A percentile compares a stretch with the other conserved stretches of the same genome.
These are phyloP conservation scores for Myotis lucifugus DNA, from an alignment of 2,113 vertebrate species.

Conservation along the genomic window DNA sequence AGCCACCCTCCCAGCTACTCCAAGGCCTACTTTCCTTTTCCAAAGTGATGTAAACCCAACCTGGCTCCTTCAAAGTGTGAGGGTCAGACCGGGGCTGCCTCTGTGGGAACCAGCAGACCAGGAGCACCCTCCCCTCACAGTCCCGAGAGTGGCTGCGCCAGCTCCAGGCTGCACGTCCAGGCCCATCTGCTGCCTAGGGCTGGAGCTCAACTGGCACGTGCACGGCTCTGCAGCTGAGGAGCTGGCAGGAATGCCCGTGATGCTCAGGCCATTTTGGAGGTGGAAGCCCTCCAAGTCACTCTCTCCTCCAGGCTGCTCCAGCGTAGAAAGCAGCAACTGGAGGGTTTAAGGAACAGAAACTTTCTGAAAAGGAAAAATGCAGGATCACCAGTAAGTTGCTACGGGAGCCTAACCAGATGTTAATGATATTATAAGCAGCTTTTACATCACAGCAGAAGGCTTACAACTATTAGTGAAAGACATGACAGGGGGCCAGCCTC, in stretches of 20 bases:
- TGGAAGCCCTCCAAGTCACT: conserved; percentile 31
- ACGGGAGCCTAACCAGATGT: conserved; percentile 63
- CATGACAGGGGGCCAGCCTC: conserved; percentile 57
- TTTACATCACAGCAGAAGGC: conserved; percentile 63
- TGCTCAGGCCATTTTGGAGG: conserved; percentile 18
- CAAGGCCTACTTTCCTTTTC: neutral
- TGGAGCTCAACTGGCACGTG: conserved; percentile 21
- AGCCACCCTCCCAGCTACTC: neutral
- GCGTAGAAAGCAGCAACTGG: conserved; percentile 14
- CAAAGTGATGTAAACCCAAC: neutral
- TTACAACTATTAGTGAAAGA: conserved; percentile 70
- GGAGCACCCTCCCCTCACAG: neutral
- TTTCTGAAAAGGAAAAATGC: conserved; percentile 24
- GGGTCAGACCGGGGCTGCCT: neutral
- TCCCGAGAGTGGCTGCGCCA: neutral
- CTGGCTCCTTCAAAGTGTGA: neutral
- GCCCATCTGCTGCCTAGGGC: conserved; percentile 52
- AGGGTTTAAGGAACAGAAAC: conserved; percentile 55
- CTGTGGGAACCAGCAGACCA: neutral
- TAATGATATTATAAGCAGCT: conserved; percentile 69
- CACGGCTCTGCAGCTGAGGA: neutral
- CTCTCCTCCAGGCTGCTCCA: neutral
- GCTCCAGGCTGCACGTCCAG: conserved; percentile 7
- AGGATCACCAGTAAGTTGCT: conserved; percentile 34
- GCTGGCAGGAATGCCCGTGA: neutral